Conservation (phyloP, 2,888 invertebrate genomes). For the Hemicrepidius hirtus region DNA sequence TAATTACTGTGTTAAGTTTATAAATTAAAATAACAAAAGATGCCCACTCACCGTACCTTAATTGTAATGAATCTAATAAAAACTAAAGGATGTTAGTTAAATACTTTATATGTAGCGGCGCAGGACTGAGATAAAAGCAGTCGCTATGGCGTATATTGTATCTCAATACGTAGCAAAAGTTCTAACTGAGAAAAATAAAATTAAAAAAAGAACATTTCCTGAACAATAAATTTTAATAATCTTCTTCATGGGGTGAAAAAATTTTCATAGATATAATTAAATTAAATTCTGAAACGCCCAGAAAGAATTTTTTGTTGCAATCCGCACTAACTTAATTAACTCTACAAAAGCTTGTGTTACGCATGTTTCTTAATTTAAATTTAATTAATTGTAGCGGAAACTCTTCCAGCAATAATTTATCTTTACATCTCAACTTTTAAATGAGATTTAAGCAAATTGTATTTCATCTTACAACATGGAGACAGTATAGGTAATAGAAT, state of each 20-base stretch:
- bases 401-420: not conserved
- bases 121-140: too few relatives aligned
- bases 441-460: too few relatives aligned
- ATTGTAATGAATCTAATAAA: conserved; percentile 6
- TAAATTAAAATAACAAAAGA: conserved; percentile 36
- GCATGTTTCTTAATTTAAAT: conserved; percentile 2
- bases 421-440: conserved; percentile 9
- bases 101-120: too few relatives aligned
- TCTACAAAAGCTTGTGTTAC: not conserved
- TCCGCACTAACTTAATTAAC: not conserved
- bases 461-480: too few relatives aligned
- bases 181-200: too few relatives aligned
- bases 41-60: not conserved
- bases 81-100: too few relatives aligned
- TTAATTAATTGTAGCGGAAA: not conserved
- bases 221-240: too few relatives aligned
- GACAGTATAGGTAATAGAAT: too few relatives aligned
- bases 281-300: not conserved
- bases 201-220: too few relatives aligned
- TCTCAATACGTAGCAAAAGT: too few relatives aligned
- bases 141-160: too few relatives aligned
- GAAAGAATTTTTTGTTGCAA: not conserved
- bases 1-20: conserved; percentile 30
- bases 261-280: not conserved
- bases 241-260: too few relatives aligned